Percentiles rank a stretch among this genome's conserved stretches.
Evolutionary conservation across 2,888 invertebrate species (phyloP).

Genomic region (Cyclophora punctaria): DNA sequence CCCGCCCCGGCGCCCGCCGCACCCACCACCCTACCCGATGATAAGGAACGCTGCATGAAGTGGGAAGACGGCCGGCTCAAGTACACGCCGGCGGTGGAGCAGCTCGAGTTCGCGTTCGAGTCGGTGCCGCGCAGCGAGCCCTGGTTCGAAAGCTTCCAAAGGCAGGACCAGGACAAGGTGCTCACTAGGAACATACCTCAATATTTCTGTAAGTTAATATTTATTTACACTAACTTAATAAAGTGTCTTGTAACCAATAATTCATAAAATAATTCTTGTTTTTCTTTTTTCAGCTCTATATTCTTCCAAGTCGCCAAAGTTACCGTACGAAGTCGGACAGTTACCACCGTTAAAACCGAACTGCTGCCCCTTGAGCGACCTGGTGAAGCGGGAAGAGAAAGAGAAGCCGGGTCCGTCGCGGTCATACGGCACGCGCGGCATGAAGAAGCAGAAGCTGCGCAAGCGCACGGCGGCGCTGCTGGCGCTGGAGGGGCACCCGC

Average conservation of each 20-base stretch:
- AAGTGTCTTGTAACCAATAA: no score
- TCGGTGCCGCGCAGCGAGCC: conserved; percentile 81
- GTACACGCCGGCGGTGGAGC: conserved; percentile 73
- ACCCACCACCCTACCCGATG: conserved; percentile 36
- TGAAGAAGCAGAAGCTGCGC: conserved; percentile 52
- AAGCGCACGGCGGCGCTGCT: conserved; percentile 45
- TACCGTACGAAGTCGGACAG: conserved; percentile 85
- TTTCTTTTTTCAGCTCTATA: conserved; percentile 61
- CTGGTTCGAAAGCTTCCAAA: conserved; percentile 85
- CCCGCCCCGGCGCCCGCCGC: conserved; percentile 4
- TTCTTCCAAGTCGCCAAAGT: conserved; percentile 77
- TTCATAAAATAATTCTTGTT: neutral
- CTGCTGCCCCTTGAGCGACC: conserved; percentile 66
- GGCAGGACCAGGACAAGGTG: conserved; percentile 83
- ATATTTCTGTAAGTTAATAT: conserved; percentile 64
- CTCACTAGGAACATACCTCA: conserved; percentile 76
- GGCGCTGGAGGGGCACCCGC: conserved; percentile 75
- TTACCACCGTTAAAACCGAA: conserved; percentile 77
- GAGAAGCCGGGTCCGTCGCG: conserved; percentile 54
- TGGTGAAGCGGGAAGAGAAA: conserved; percentile 50
- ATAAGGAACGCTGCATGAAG: conserved; percentile 53
- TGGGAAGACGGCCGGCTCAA: conserved; percentile 66
- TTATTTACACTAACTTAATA: neutral
- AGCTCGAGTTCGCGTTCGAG: conserved; percentile 84
- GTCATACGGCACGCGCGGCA: conserved; percentile 57